Conservation (phyloP, 1,140 invertebrate genomes). For the Periplaneta americana region DNA sequence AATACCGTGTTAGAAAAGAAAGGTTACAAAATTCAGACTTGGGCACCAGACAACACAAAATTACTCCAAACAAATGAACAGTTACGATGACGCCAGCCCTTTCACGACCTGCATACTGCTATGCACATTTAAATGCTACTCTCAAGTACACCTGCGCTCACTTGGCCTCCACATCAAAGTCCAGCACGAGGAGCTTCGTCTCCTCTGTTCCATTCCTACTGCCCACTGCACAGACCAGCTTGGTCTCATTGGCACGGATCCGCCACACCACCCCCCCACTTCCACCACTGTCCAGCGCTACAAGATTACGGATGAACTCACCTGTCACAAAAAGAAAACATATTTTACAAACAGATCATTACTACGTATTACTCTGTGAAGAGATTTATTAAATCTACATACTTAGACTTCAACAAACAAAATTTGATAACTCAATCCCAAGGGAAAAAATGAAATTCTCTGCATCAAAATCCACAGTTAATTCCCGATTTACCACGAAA, state of each 20-base stretch:
- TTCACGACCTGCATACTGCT: neutral
- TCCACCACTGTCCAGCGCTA: conserved; percentile 89
- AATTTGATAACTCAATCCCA: too few species aligned
- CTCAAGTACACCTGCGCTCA: neutral
- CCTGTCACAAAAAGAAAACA: conserved; percentile 54
- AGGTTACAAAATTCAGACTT: neutral
- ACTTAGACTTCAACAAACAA: too few species aligned
- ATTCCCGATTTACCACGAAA: too few species aligned
- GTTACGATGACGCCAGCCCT: neutral
- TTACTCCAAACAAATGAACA: neutral
- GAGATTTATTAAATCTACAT: too few species aligned
- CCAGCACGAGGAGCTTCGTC: conserved; percentile 94
- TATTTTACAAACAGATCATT: conserved; percentile 16
- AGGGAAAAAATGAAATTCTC: too few species aligned
- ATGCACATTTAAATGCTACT: neutral
- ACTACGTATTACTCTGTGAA: neutral
- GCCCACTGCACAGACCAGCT: conserved; percentile 96
- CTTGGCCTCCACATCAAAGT: conserved; percentile 81
- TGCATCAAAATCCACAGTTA: too few species aligned
- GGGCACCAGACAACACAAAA: neutral
- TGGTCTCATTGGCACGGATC: conserved; percentile 91
- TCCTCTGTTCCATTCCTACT: conserved; percentile 98
- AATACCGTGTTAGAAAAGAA: neutral
- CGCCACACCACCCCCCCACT: conserved; percentile 98
- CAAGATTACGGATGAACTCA: conserved; percentile 93